Evolutionary conservation across 2,888 invertebrate genomes (phyloP), one percentile per base, ranked within the genome.

Genomic region (Rhopalosiphum nymphaeae): DNA sequence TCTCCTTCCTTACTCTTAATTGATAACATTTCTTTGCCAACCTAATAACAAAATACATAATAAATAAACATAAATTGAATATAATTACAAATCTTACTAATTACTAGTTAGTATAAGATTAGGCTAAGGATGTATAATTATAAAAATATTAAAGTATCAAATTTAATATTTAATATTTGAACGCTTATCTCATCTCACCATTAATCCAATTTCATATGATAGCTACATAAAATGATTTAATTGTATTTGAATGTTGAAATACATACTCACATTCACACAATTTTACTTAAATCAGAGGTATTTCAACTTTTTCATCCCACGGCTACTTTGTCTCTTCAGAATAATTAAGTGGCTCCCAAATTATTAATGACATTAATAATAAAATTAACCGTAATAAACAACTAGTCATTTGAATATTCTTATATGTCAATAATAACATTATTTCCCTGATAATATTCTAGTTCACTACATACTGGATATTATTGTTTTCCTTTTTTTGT

Each of bases 1-100:
- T 98, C 98, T 95, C 98, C 98, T 95, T 99, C 98, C 96, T 98
- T 98, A 95, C 97, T 97, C 96, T 98, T 98, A 94, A 97, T 97
- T 94, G 97, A 97, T 95, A 99, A 96, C 97, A 99, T 98, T 96
- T 99, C 99, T 96, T 99, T 99, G 95, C 98, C 98, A 95, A 98
- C 98, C 98, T 98, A 96, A 95, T 96, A 96, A 94, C 94, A 94
- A 84, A 89, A 21, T 56, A 78, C 21, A 88, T 85, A 94, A 96
- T 85, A 94, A 96, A 96, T 96, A 96, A 93, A 87, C 91, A 91
- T 86, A 78, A 86, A 87, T 44, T 87, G 49, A 91, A 11, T 67
- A 91, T 25, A 89, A 56, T 29, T 67, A 42, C 67, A 16, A n/a
- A 67, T 13, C 67, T 67, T n/a, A 67, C n/a, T 29, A 89, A 5